Conservation (phyloP, 37 sponge, comb jelly and placozoan species). For the Petrosia ficiformis region DNA sequence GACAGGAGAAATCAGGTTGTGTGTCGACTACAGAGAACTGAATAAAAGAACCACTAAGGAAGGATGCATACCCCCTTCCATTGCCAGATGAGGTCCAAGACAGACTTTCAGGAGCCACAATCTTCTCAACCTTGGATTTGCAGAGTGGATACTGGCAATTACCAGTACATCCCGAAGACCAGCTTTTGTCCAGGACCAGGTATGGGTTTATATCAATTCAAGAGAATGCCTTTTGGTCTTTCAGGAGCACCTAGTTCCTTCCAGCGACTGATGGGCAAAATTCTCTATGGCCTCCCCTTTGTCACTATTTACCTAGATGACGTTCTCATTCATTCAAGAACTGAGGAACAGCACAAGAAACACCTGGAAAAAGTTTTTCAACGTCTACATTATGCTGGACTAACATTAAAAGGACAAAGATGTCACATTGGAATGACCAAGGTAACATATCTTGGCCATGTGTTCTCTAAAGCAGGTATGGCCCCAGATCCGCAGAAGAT, state of each 20-base stretch:
- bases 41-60: conserved; percentile 56
- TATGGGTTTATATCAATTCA: conserved; percentile 61
- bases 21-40: conserved; percentile 62
- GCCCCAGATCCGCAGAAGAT: conserved; percentile 49
- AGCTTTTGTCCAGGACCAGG: conserved; percentile 67
- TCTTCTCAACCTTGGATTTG: conserved; percentile 54
- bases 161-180: conserved; percentile 45
- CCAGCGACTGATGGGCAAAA: conserved; percentile 51
- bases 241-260: conserved; percentile 57
- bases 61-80: conserved; percentile 67
- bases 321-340: conserved; percentile 26
- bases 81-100: conserved; percentile 64
- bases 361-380: conserved; percentile 58
- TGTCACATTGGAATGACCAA: conserved; percentile 38
- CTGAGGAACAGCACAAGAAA: conserved; percentile 1
- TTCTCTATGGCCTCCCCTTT: conserved; percentile 47
- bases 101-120: conserved; percentile 42
- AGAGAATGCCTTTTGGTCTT: conserved; percentile 49
- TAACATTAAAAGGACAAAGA: conserved; percentile 48
- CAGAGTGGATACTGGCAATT: conserved; percentile 70
- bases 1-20: conserved; percentile 47
- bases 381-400: conserved; percentile 45
- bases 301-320: conserved; percentile 53
- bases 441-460: conserved; percentile 47
- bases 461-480: conserved; percentile 45